phyloP scores from a whole-genome alignment of 2,113 vertebrate genomes.

The Lycaon pictus region DNA sequence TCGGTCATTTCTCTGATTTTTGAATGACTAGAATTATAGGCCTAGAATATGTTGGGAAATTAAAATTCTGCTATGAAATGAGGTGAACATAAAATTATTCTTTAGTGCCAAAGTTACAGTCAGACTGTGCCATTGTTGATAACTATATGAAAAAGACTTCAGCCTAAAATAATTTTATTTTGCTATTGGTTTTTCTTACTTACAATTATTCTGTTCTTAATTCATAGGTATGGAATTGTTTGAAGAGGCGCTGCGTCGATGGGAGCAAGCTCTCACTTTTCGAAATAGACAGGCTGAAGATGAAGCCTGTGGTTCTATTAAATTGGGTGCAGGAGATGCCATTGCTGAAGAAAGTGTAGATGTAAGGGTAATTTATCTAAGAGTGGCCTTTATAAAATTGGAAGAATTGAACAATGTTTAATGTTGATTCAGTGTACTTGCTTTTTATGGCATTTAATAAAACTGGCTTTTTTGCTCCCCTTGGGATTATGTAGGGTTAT shows the following conservation, averaged over 20 bases:
- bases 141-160: background rate
- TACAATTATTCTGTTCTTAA: background rate
- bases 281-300: slow-evolving; percentile 93
- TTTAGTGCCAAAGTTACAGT: background rate
- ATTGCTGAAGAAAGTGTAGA: slow-evolving; percentile 95
- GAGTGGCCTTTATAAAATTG: background rate
- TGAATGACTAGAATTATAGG: background rate
- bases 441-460: background rate
- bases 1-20: slow-evolving; percentile 14
- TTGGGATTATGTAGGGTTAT: background rate
- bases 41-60: slow-evolving; percentile 11
- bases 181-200: background rate
- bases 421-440: background rate
- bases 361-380: slow-evolving; percentile 83
- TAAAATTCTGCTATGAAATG: slow-evolving; percentile 27
- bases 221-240: slow-evolving; percentile 97
- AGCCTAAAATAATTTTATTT: background rate
- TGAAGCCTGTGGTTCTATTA: slow-evolving; percentile 92
- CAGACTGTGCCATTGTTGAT: background rate
- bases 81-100: background rate
- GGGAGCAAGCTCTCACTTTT: slow-evolving; percentile 97
- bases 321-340: slow-evolving; percentile 94
- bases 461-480: background rate
- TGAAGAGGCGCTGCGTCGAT: slow-evolving; percentile 95
- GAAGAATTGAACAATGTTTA: background rate